Base-by-base conservation (phyloP, 2,797 vertebrate species). In the Moxostoma hubbsi region DNA sequence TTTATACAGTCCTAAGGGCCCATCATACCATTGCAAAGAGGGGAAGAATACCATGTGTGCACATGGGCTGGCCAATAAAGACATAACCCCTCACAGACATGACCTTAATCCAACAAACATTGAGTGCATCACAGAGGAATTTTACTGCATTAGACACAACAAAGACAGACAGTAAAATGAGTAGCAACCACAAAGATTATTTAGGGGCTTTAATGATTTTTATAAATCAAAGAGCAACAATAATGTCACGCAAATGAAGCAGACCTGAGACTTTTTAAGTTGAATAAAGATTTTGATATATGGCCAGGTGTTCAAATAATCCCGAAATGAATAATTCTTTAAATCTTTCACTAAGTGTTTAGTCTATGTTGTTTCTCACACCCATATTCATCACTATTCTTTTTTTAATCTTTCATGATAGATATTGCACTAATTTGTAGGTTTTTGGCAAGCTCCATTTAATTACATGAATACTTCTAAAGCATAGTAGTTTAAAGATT, bases 1-100 rank as follows among this genome's bases (percentile, higher is more conserved):
- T 94, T 94, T 94, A 89, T 89, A 87, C 57, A 91, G 84, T 80
- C 77, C 89, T 67, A 69, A 91, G 90, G 89, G 89, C 88, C 90
- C 91, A 75, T 89, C 90, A 92, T 90, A 91, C 89, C 87, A 76
- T 81, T 83, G 90, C 89, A 91, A 88, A 88, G 12, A 79, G 72
- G 86, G 89, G 88, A 89, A 67, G 87, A 91, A 87, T 82, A 85
- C 75, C 87, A 87, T 84, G 77, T 78, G 85, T 85, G 86, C 87
- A 86, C 81, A 86, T 90, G 89, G 89, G 83, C 84, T 75, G 72
- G 85, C 85, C 90, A 91, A 92, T 89, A 89, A 93, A 90, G 86
- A 86, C 83, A 89, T 86, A 90, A 88, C 83, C 87, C 86, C 62
- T 87, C 86, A 87, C 87, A 88, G 84, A 90, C 90, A 90, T 87